phyloP scores from a whole-genome alignment of 2,888 invertebrate species.

The Ornithoptera priamus region DNA sequence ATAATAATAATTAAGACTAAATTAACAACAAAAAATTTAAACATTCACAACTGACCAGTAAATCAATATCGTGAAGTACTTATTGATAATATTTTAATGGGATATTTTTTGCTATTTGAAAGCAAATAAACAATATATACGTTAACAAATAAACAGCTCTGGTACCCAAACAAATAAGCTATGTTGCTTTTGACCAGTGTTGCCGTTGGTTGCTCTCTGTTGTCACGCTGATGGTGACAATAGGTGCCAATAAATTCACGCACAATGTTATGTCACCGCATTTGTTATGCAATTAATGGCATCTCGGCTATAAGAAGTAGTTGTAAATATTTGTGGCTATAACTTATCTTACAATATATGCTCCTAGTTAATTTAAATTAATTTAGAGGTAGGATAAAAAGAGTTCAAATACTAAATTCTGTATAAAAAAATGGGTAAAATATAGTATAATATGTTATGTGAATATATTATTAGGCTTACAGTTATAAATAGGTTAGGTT shows the following conservation, averaged over 20 bases:
- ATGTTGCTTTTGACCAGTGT: conserved; percentile 54
- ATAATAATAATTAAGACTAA: too few relatives aligned
- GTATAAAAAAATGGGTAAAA: not conserved
- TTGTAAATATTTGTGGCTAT: conserved; percentile 35
- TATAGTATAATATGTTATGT: too few relatives aligned
- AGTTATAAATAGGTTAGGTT: too few relatives aligned
- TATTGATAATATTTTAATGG: not conserved
- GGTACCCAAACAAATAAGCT: conserved; percentile 64
- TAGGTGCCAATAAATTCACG: conserved; percentile 70
- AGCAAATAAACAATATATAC: not conserved
- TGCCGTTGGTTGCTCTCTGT: conserved; percentile 51
- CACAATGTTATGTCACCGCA: conserved; percentile 66
- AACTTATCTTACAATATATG: not conserved
- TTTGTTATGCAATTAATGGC: conserved; percentile 73
- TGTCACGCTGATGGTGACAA: conserved; percentile 57
- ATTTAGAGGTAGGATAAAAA: not conserved
- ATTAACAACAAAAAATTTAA: too few relatives aligned
- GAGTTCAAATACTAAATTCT: not conserved
- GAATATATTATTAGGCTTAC: too few relatives aligned
- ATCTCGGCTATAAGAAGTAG: conserved; percentile 43
- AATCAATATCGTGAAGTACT: too few relatives aligned
- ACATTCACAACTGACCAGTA: too few relatives aligned
- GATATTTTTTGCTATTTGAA: not conserved
- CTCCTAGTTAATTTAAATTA: not conserved
- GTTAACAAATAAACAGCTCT: conserved; percentile 53